phyloP scores from a whole-genome alignment of 2,113 vertebrate species.

The Lasiurus borealis region DNA sequence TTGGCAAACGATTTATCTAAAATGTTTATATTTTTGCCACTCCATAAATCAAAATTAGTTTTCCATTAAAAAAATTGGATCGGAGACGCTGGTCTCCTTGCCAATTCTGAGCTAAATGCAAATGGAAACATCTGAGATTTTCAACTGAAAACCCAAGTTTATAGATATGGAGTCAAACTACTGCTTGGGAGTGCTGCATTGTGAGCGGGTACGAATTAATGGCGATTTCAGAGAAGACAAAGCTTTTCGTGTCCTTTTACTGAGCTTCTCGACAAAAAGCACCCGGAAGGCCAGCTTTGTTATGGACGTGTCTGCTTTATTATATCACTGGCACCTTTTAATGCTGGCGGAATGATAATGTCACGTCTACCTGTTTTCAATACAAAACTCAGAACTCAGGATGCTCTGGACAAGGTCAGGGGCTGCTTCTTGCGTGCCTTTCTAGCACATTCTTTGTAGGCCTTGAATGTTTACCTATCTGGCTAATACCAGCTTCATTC shows the following conservation, averaged over 20 bases:
- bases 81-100: conserved; percentile 89
- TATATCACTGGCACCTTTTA: not conserved
- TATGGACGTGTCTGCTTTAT: not conserved
- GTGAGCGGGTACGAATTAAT: conserved; percentile 72
- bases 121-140: conserved; percentile 92
- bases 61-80: conserved; percentile 93
- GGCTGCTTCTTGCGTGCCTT: not conserved
- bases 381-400: not conserved
- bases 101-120: conserved; percentile 91
- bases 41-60: conserved; percentile 93
- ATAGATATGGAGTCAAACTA: conserved; percentile 87
- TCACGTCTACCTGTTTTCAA: not conserved
- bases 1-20: conserved; percentile 90
- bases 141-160: conserved; percentile 89
- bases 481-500: not conserved
- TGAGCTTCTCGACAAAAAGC: not conserved
- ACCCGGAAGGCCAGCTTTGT: not conserved
- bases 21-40: conserved; percentile 93
- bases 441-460: not conserved
- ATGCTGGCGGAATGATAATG: not conserved
- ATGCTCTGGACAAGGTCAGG: not conserved
- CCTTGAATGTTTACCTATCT: not conserved
- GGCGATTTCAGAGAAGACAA: conserved; percentile 35
- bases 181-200: conserved; percentile 82
- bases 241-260: conserved; percentile 17